Conservation (phyloP, 1,140 invertebrate species). For the Pseudachorutes palmiensis region DNA sequence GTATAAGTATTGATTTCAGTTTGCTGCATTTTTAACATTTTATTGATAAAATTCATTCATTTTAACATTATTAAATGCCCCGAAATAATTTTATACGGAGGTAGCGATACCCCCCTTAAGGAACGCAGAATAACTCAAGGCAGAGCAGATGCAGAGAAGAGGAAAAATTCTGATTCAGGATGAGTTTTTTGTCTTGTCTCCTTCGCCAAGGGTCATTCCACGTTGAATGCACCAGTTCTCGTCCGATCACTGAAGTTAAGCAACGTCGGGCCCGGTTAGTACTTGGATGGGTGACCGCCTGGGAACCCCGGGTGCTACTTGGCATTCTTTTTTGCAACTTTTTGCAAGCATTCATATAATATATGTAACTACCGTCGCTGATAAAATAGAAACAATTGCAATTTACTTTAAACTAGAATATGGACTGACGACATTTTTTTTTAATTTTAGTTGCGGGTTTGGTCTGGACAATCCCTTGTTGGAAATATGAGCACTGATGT, state of each 20-base stretch:
- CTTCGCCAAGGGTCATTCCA: background rate
- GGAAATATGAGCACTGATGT: background rate
- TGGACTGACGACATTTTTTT: background rate
- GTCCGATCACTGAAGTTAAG: conserved; percentile 52
- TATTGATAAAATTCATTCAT: too few relatives aligned
- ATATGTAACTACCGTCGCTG: background rate
- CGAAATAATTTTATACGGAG: too few relatives aligned
- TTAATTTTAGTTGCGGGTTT: background rate
- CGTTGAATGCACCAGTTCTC: conserved; percentile 47
- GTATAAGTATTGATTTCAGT: too few relatives aligned
- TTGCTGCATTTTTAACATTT: too few relatives aligned
- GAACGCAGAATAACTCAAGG: background rate
- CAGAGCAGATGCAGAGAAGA: too few relatives aligned
- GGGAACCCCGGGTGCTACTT: conserved; percentile 45
- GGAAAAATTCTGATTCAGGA: background rate
- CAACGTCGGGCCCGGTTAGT: conserved; percentile 50
- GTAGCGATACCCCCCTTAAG: background rate
- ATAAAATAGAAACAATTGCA: too few relatives aligned
- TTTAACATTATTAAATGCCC: too few relatives aligned
- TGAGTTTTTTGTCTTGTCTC: background rate
- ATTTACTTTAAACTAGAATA: too few relatives aligned
- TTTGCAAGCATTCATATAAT: too few relatives aligned
- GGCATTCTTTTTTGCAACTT: too few relatives aligned
- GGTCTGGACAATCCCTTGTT: background rate
- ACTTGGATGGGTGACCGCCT: conserved; percentile 53